Percentiles rank a stretch among this genome's conserved stretches.
phyloP scores from a whole-genome alignment of 2,797 vertebrate genomes.

The Salarias fasciatus region DNA sequence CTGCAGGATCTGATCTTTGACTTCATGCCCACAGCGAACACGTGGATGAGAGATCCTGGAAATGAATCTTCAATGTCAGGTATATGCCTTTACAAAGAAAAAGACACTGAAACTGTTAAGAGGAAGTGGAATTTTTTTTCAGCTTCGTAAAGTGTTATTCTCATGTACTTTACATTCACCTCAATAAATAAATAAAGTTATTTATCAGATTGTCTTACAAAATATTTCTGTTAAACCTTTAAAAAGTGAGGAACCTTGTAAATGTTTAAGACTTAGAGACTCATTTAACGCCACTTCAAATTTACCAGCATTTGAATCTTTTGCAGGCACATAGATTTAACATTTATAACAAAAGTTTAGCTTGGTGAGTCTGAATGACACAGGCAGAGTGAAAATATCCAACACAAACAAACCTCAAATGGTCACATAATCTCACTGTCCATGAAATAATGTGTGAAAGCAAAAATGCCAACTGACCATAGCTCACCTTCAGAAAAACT shows the following conservation, averaged over 20 bases:
- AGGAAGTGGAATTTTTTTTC: conserved; percentile 55
- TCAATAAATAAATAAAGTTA: neutral
- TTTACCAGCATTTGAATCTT: neutral
- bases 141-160: conserved; percentile 16
- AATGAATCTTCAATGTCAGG: neutral
- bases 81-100: neutral
- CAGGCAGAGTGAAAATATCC: neutral
- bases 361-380: neutral
- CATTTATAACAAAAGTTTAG: neutral
- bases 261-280: no score
- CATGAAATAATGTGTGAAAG: neutral
- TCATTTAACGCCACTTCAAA: neutral
- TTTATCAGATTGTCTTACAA: no score
- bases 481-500: no score
- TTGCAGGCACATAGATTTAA: neutral
- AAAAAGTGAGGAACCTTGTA: no score
- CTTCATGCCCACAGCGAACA: conserved; percentile 61
- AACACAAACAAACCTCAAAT: neutral
- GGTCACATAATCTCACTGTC: neutral
- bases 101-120: conserved; percentile 2
- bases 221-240: no score
- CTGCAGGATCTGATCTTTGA: conserved; percentile 23
- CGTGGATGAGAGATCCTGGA: no score
- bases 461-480: neutral
- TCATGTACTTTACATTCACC: neutral